A percentile compares a stretch with the other conserved stretches of the same genome.
Evolutionary conservation across 2,888 invertebrate species (phyloP).

Genomic region (Linyphia triangularis): DNA sequence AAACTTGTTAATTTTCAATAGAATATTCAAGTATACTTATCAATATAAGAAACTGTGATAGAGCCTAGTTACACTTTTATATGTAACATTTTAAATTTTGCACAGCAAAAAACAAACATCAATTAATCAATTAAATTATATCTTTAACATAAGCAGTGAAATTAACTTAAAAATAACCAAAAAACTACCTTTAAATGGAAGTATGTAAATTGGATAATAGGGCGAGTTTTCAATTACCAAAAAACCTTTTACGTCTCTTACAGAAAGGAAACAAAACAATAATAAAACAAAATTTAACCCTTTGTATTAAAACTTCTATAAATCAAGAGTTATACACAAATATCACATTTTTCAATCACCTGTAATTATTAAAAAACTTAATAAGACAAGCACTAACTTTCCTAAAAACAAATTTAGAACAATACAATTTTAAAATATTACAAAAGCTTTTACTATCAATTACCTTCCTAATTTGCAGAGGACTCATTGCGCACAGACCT

Average conservation of each 20-base stretch:
- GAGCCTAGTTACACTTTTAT: no score
- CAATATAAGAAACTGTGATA: no score
- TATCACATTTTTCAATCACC: conserved; percentile 27
- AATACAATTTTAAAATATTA: background rate
- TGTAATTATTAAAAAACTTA: background rate
- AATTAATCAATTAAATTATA: background rate
- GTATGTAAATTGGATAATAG: background rate
- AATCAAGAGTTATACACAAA: conserved; percentile 13
- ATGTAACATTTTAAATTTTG: no score
- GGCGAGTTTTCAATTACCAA: background rate
- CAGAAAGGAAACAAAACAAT: background rate
- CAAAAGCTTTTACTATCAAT: no score
- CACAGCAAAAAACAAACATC: no score
- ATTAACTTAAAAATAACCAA: background rate
- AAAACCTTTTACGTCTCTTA: background rate
- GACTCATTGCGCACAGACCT: no score
- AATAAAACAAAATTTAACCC: background rate
- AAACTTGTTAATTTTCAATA: no score
- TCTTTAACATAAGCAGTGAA: background rate
- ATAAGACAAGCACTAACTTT: background rate
- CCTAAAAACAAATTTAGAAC: background rate
- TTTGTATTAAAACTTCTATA: no score
- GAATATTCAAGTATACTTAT: no score
- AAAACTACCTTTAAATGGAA: background rate
- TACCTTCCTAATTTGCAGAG: no score